Base-by-base conservation (phyloP, 2,797 vertebrate species). In the Taenioides sp. region DNA sequence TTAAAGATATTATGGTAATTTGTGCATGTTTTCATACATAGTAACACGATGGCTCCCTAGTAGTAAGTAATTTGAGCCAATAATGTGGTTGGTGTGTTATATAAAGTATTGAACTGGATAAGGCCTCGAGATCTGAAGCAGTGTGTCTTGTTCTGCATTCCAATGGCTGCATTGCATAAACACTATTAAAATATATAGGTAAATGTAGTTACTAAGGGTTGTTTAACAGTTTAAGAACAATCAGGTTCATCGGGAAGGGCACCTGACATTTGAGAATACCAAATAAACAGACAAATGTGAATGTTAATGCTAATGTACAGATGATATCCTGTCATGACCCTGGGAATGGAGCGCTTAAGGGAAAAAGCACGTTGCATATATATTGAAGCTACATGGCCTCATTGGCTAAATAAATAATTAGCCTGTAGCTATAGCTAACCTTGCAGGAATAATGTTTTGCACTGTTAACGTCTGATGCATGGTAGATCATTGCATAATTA, bases 131-230 rank as follows among this genome's bases (percentile, higher is more conserved):
- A 77, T 82, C 20, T 80, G 87, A 76, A 81, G 70, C 76, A 68
- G 66, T 57, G 68, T 63, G 58, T 78, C 31, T 70, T 54, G 27
- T 78, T 60, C 80, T 87, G 86, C 89, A 90, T 89, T 89, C 88
- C 85, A 90, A 90, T 86, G 58, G 74, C 79, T 85, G 84, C 73
- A 82, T 89, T 80, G 75, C 75, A 78, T 65, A 80, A 68, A 71
- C 59, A 34, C 12, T 50, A n/a, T 54, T n/a, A 16, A 47, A 47
- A 47, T 16, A 47, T 14, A 47, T 54, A 22, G 52, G 3, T 22
- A 22, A 22, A 54, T 54, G 52, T 54, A 22, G 52, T 54, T 54
- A 22, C 20, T n/a, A 54, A 22, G 52, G 52, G 2, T 54, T 10
- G 43, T 47, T 14, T 54, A n/a, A 10, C 50, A 54, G 11, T 57